Conservation (phyloP, 2,888 invertebrate species). For the Synergus gifuensis region DNA sequence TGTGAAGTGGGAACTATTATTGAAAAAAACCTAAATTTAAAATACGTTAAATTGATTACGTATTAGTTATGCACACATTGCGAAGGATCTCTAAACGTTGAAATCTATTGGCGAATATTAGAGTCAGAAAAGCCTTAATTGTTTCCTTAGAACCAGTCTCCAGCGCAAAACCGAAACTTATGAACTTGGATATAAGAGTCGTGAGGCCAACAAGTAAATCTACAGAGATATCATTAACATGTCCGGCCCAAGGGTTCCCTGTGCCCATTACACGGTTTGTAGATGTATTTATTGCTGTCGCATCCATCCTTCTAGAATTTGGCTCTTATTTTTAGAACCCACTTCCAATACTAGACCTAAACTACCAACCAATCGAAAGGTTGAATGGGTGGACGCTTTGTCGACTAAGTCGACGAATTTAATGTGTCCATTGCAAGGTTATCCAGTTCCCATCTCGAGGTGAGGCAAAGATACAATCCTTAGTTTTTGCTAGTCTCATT, state of each 20-base stretch:
- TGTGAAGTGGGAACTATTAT: no score
- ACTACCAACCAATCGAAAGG: conserved; percentile 73
- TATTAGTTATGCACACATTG: no score
- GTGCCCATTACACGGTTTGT: conserved; percentile 76
- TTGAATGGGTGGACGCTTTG: conserved; percentile 72
- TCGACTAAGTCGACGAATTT: conserved; percentile 71
- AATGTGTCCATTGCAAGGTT: conserved; percentile 89
- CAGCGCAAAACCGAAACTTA: conserved; percentile 85
- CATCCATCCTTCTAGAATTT: conserved; percentile 10
- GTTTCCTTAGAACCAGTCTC: conserved; percentile 83
- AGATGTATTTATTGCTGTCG: conserved; percentile 42
- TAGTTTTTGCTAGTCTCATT: background rate
- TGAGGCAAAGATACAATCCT: conserved; percentile 54
- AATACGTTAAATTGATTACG: no score
- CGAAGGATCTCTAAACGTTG: no score
- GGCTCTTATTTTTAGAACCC: conserved; percentile 77
- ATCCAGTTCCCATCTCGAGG: conserved; percentile 80
- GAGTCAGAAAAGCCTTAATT: background rate
- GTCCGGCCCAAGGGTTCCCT: conserved; percentile 81
- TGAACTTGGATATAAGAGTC: conserved; percentile 79
- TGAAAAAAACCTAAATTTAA: no score
- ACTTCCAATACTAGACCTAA: conserved; percentile 76
- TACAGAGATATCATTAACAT: conserved; percentile 75
- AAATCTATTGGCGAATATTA: no score
- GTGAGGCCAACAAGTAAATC: conserved; percentile 67